Percentiles rank a stretch among this genome's conserved stretches.
Evolutionary conservation across 2,888 invertebrate species (phyloP).

Genomic region (Euproctis similis): DNA sequence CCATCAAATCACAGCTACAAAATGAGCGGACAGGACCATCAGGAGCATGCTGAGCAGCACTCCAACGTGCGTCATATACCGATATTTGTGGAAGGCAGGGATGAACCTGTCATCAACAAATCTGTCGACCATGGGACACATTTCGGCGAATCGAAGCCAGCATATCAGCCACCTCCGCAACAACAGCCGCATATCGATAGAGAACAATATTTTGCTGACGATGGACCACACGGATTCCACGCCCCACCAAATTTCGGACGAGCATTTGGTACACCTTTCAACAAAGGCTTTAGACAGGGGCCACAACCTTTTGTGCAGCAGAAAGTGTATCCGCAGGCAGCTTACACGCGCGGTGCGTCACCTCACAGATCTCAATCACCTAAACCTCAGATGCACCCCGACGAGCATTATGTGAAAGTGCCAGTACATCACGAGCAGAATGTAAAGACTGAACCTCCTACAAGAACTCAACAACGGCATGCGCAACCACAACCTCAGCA

Average conservation of each 20-base stretch:
- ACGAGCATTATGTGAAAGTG: constrained; percentile 58
- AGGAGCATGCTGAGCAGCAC: constrained; percentile 39
- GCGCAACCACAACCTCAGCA: constrained; percentile 36
- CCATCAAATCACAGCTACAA: constrained; percentile 38
- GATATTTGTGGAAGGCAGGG: constrained; percentile 90
- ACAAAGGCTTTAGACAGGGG: constrained; percentile 52
- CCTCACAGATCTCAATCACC: constrained; percentile 60
- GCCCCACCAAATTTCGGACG: constrained; percentile 64
- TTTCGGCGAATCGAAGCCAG: constrained; percentile 47
- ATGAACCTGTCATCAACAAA: constrained; percentile 84
- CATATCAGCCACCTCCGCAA: constrained; percentile 42
- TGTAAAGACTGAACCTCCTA: constrained; percentile 42
- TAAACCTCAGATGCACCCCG: constrained; percentile 48
- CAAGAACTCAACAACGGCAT: constrained; percentile 31
- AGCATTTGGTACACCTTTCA: constrained; percentile 59
- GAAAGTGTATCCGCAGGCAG: constrained; percentile 57
- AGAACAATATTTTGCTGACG: constrained; percentile 61
- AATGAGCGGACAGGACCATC: constrained; percentile 54
- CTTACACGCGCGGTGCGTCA: constrained; percentile 51
- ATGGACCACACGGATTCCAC: constrained; percentile 49
- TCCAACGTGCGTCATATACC: constrained; percentile 88
- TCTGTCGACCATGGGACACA: constrained; percentile 58
- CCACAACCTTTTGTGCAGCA: constrained; percentile 71
- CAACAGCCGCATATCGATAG: constrained; percentile 54
- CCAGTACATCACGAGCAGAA: constrained; percentile 52